These are phyloP conservation scores for Hippocampus comes DNA, from an alignment of 2,113 vertebrate species.

Conservation along the genomic window DNA sequence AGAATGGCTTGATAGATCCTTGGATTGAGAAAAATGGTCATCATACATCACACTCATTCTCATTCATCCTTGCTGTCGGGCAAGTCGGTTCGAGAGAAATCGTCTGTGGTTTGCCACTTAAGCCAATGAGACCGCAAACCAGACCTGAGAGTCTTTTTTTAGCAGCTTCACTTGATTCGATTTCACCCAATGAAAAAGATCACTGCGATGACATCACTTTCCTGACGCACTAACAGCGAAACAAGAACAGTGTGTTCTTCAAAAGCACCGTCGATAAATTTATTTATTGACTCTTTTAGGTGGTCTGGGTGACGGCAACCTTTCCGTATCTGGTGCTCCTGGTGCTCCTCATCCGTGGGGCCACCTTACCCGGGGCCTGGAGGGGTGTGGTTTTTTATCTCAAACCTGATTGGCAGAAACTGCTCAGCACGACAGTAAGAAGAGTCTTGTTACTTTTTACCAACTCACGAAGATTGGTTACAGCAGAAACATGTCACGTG, in stretches of 20 bases:
- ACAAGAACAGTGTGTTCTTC: not conserved
- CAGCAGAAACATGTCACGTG: not conserved
- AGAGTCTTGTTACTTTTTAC: not conserved
- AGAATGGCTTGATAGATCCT: constrained; percentile 28
- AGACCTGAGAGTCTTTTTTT: not conserved
- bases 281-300: constrained; percentile 62
- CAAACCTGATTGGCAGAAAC: constrained; percentile 90
- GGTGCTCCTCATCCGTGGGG: constrained; percentile 86
- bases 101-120: not conserved
- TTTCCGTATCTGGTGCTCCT: constrained; percentile 90
- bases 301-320: constrained; percentile 97
- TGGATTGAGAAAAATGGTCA: constrained; percentile 1
- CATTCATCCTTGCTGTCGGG: constrained; percentile 15
- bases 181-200: not conserved
- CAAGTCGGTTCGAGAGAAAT: constrained; percentile 10
- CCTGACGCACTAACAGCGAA: not conserved
- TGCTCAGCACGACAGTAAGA: constrained; percentile 85
- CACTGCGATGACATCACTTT: not conserved
- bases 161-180: constrained; percentile 2
- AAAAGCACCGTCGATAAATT: not conserved
- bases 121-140: not conserved
- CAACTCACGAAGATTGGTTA: not conserved
- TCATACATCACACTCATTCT: constrained; percentile 16
- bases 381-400: constrained; percentile 92
- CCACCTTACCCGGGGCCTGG: constrained; percentile 94